Evolutionary conservation across 1,140 invertebrate genomes (phyloP).

Genomic region (Oryctes rhinoceros): DNA sequence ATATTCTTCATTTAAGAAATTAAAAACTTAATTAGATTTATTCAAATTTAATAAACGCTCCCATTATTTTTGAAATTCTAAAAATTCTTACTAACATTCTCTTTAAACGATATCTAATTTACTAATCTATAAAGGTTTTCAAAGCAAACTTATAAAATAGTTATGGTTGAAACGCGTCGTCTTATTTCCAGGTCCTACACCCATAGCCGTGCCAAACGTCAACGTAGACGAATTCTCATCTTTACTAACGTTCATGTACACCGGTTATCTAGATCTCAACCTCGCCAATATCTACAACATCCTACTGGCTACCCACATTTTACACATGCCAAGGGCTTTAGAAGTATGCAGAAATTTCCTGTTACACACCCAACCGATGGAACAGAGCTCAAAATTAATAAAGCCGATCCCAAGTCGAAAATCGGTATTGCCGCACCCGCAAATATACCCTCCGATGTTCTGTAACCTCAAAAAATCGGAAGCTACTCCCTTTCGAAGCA

Average conservation of each 20-base stretch:
- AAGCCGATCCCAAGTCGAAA: conserved; percentile 64
- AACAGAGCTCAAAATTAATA: conserved; percentile 54
- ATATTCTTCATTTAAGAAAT: too few species aligned
- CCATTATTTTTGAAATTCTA: too few species aligned
- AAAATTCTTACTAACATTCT: too few species aligned
- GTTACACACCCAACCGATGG: conserved; percentile 56
- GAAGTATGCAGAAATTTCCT: conserved; percentile 70
- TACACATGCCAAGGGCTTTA: conserved; percentile 78
- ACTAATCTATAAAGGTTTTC: too few species aligned
- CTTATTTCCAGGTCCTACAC: conserved; percentile 49
- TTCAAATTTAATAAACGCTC: too few species aligned
- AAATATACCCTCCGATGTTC: conserved; percentile 48
- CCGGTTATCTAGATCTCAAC: conserved; percentile 75
- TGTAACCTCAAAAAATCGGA: conserved; percentile 51
- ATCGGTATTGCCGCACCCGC: conserved; percentile 51
- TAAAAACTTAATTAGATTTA: too few species aligned
- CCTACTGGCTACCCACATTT: conserved; percentile 74
- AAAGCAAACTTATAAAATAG: too few species aligned
- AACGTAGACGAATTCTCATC: conserved; percentile 76
- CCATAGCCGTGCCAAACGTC: conserved; percentile 67
- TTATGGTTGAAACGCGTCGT: neutral
- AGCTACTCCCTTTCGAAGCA: conserved; percentile 52
- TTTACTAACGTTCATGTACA: conserved; percentile 80
- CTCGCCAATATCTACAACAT: conserved; percentile 78
- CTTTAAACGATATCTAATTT: too few species aligned